Percentiles rank a stretch among this genome's conserved stretches.
Evolutionary conservation across 2,888 invertebrate species (phyloP).

Genomic region (Diaperis boleti): DNA sequence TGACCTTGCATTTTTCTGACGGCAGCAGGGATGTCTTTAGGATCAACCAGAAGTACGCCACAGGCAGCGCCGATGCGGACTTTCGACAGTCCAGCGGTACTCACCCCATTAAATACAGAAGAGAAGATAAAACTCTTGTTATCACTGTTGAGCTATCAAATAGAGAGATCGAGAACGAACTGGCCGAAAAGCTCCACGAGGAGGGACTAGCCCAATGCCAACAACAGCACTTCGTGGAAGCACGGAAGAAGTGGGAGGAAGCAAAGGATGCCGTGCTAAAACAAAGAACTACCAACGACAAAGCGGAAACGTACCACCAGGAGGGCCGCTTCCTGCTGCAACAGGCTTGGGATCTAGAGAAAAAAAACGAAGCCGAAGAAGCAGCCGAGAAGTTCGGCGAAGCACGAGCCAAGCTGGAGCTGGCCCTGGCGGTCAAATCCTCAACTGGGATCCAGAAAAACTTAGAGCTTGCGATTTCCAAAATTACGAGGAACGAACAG

Average conservation of each 20-base stretch:
- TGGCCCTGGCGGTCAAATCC: neutral
- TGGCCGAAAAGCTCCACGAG: too few species aligned
- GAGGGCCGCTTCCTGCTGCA: too few species aligned
- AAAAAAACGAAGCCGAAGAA: too few species aligned
- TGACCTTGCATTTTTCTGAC: neutral
- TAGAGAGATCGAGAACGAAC: too few species aligned
- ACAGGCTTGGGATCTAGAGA: too few species aligned
- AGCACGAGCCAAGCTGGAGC: neutral
- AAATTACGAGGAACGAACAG: neutral
- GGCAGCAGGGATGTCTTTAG: neutral
- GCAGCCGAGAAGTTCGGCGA: neutral
- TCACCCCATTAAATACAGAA: neutral
- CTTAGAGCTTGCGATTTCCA: neutral
- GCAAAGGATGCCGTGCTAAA: too few species aligned
- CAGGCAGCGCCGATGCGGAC: neutral
- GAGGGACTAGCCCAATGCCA: too few species aligned
- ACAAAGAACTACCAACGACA: too few species aligned
- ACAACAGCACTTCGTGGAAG: too few species aligned
- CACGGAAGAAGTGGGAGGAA: too few species aligned
- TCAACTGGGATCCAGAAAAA: neutral
- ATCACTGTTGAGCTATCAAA: neutral
- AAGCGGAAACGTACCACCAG: too few species aligned
- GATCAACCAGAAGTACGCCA: neutral
- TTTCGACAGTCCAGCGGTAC: neutral
- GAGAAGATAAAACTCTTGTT: neutral